Percentiles rank a stretch among this genome's conserved stretches.
Evolutionary conservation across 2,888 invertebrate species (phyloP).

Genomic region (Eurois occulta): DNA sequence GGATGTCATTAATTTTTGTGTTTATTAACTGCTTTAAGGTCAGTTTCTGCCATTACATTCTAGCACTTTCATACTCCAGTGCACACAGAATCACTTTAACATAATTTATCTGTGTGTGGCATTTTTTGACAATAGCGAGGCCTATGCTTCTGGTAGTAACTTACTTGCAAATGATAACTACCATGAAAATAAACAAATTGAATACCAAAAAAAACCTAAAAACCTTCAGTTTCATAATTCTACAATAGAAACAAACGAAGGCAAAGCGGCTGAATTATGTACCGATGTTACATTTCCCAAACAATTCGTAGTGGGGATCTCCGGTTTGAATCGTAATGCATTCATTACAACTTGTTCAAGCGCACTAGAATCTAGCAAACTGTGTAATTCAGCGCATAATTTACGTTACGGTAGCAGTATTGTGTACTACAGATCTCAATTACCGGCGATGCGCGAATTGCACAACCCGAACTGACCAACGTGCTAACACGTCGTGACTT

Average conservation of each 20-base stretch:
- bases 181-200: conserved; percentile 3
- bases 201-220: no score
- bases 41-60: conserved; percentile 52
- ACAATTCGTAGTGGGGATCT: conserved; percentile 48
- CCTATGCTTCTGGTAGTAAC: neutral
- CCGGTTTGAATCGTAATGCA: conserved; percentile 40
- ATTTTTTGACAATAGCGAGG: conserved; percentile 31
- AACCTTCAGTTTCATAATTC: conserved; percentile 8
- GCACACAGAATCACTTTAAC: conserved; percentile 36
- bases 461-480: conserved; percentile 80
- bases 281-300: conserved; percentile 36
- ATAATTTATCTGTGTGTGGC: conserved; percentile 37
- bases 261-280: neutral
- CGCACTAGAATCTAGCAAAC: conserved; percentile 53
- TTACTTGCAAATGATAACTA: neutral
- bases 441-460: conserved; percentile 80
- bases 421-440: conserved; percentile 71
- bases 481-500: conserved; percentile 87
- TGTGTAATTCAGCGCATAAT: conserved; percentile 56
- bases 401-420: conserved; percentile 55
- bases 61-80: conserved; percentile 47
- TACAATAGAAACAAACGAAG: conserved; percentile 8
- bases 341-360: conserved; percentile 42
- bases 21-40: conserved; percentile 55
- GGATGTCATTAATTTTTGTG: conserved; percentile 65